Base-by-base conservation (phyloP, 2,797 vertebrate species). In the Dendrocincla fuliginosa region DNA sequence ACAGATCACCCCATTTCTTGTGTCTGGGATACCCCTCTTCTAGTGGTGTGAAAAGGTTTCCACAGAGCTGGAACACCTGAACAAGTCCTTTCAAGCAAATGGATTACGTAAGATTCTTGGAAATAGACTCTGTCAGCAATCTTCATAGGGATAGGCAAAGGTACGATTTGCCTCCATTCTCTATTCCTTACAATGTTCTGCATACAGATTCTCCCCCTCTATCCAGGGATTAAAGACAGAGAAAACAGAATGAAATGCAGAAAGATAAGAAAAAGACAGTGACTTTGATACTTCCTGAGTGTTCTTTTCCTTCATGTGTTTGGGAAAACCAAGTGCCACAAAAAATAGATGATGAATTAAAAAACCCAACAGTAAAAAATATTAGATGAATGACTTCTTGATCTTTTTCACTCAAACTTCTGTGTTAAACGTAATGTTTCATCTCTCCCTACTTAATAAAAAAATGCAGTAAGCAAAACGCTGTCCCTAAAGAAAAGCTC, bases 331-430 rank as follows among this genome's bases (percentile, higher is more conserved):
- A 5, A 89, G 70, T 41, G 75, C 53, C n/a, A 44, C 57, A 74
- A 87, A 87, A 94, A 94, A 80, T 20, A 93, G 65, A 75, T 1
- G 4, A 53, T 76, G 64, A 82, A 79, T 87, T 94, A 78, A 95
- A 94, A 92, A 93, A 76, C 1, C 5, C 32, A 90, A 64, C 60
- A 89, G 53, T 84, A 94, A 94, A 89, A 95, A 73, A 59, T 61
- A 82, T 52, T 90, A 84, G 88, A 95, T 95, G 46, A 97, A 97
- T 97, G 86, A 52, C 55, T 87, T 83, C 76, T 94, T 93, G 74
- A 81, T 83, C 89, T 93, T 90, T 93, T 93, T 96, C 70, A 70
- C 39, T 93, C 60, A 64, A 74, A 86, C 44, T 85, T 94, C 79
- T 84, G 24, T 52, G 61, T 92, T 39, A 90, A 94, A 94, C 88